These are phyloP conservation scores for Acestrorhynchus altus DNA, from an alignment of 2,797 vertebrate genomes.

Conservation along the genomic window DNA sequence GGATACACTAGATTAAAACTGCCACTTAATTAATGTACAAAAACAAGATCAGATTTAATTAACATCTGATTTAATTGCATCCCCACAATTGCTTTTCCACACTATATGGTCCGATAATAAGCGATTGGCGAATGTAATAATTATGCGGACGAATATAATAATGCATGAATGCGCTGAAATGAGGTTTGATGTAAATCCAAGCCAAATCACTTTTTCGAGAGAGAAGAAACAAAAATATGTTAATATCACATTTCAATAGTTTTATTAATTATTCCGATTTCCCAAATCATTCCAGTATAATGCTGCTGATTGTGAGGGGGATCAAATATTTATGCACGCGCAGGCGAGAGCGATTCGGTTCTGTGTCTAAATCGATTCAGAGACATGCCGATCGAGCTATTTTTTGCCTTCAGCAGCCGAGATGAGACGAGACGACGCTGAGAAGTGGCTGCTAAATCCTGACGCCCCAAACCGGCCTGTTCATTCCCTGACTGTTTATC, in stretches of 20 bases:
- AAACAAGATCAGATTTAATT: slow-evolving; percentile 88
- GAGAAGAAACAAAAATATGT: slow-evolving; percentile 73
- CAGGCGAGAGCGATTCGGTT: slow-evolving; percentile 4
- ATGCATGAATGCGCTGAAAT: slow-evolving; percentile 72
- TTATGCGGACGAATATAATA: slow-evolving; percentile 76
- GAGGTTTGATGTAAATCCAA: slow-evolving; percentile 71
- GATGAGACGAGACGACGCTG: neutral
- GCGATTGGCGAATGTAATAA: slow-evolving; percentile 71
- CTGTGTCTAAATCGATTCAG: slow-evolving; percentile 36
- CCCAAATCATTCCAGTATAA: slow-evolving; percentile 82
- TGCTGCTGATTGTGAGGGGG: slow-evolving; percentile 70
- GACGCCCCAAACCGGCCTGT: neutral
- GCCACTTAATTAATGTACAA: slow-evolving; percentile 84
- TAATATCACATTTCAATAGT: slow-evolving; percentile 74
- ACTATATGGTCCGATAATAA: slow-evolving; percentile 72
- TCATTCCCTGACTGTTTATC: neutral
- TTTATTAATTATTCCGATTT: slow-evolving; percentile 67
- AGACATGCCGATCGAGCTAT: neutral
- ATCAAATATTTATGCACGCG: slow-evolving; percentile 62
- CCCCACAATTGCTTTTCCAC: slow-evolving; percentile 76
- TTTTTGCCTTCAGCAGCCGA: slow-evolving; percentile 14
- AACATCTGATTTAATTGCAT: slow-evolving; percentile 86
- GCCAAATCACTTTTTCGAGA: slow-evolving; percentile 75
- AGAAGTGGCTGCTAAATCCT: neutral
- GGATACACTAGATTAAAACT: slow-evolving; percentile 85